Conservation (phyloP, 2,888 invertebrate genomes). For the Coleophora flavipennella region DNA sequence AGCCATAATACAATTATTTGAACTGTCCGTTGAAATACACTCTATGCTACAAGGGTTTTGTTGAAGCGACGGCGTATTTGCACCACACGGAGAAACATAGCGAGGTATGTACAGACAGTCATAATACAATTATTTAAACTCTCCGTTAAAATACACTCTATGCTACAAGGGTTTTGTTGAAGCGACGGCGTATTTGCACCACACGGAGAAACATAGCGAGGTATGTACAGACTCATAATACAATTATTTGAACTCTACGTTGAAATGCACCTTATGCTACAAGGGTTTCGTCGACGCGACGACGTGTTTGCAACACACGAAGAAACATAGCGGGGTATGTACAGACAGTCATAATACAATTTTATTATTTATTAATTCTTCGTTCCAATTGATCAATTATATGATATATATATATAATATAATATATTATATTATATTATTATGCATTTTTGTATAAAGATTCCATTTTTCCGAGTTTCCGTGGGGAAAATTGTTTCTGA, state of each 20-base stretch:
- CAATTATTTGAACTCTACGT: background rate
- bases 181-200: background rate
- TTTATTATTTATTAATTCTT: no score
- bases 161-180: background rate
- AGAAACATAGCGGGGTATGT: conserved; percentile 6
- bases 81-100: background rate
- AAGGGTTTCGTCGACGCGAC: background rate
- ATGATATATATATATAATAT: no score
- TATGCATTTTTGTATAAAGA: no score
- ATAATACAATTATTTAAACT: background rate
- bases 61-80: background rate
- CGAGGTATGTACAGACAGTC: no score
- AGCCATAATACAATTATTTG: background rate
- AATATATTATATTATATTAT: no score
- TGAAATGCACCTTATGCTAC: background rate
- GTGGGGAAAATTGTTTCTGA: no score
- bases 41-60: background rate
- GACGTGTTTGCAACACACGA: background rate
- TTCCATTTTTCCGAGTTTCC: no score
- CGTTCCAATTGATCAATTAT: no score
- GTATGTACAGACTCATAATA: no score
- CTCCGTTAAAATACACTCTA: background rate
- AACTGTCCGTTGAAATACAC: background rate
- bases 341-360: conserved; percentile 18
- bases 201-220: background rate